These are phyloP conservation scores for Holothuria glaberrima DNA, from an alignment of 35 echinoderm and acorn worm genomes.

Conservation along the genomic window DNA sequence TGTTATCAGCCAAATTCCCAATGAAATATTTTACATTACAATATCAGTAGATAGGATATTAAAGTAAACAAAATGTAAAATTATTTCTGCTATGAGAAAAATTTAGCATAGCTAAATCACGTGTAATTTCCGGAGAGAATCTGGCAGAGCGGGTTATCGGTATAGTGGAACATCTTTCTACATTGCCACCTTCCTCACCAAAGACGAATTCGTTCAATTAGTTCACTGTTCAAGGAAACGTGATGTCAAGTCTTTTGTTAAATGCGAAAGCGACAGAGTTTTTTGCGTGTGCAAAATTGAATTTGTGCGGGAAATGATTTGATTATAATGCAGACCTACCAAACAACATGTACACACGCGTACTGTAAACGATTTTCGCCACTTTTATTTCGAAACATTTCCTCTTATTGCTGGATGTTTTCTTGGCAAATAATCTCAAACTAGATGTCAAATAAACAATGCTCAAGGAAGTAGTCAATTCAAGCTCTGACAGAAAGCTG, in stretches of 20 bases:
- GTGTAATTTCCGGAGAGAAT: no score
- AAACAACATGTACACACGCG: constrained; percentile 10
- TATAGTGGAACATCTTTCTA: no score
- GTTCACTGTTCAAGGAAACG: constrained; percentile 44
- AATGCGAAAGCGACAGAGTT: constrained; percentile 28
- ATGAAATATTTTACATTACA: no score
- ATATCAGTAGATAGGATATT: no score
- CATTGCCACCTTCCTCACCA: no score
- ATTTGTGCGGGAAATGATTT: constrained; percentile 28
- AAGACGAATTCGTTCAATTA: constrained; percentile 48
- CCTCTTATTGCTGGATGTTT: neutral
- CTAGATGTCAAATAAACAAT: constrained; percentile 37
- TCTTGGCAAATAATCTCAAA: neutral
- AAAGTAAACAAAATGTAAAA: no score
- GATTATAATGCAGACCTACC: constrained; percentile 35
- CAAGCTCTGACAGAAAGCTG: no score
- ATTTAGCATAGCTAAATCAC: no score
- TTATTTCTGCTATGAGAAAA: no score
- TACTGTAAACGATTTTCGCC: constrained; percentile 35
- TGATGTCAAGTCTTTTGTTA: constrained; percentile 15
- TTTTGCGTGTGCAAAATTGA: constrained; percentile 21
- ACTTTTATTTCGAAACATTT: neutral
- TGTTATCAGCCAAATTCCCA: no score
- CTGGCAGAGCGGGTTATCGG: no score
- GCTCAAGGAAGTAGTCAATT: neutral